Conservation (phyloP, 2,888 invertebrate genomes). For the Epirrita christyi region DNA sequence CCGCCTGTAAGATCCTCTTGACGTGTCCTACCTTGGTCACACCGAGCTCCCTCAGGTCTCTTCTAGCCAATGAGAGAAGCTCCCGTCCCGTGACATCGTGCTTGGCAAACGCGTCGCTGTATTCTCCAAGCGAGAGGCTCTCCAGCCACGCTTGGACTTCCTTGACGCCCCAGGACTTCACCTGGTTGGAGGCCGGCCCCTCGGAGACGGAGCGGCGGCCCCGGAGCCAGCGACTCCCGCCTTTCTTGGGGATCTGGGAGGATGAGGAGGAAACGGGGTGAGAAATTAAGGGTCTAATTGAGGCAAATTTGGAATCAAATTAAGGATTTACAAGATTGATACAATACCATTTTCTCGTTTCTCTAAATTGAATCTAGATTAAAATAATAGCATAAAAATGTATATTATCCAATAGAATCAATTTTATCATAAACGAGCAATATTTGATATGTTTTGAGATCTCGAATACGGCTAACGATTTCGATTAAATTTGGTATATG, state of each 20-base stretch:
- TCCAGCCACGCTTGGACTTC: constrained; percentile 97
- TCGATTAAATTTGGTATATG: no score
- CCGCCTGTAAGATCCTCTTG: constrained; percentile 96
- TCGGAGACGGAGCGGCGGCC: constrained; percentile 74
- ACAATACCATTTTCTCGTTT: no score
- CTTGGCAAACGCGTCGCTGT: constrained; percentile 94
- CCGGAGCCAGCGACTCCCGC: constrained; percentile 67
- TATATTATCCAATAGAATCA: no score
- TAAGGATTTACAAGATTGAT: no score
- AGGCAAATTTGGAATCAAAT: constrained; percentile 19
- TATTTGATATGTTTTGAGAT: no score
- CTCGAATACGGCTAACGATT: no score
- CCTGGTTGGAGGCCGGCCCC: constrained; percentile 62
- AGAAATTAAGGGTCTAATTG: constrained; percentile 42
- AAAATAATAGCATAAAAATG: no score
- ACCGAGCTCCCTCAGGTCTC: constrained; percentile 95
- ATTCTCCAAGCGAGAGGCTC: constrained; percentile 94
- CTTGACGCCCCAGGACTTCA: constrained; percentile 90
- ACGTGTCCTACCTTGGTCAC: constrained; percentile 98
- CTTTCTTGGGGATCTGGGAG: constrained; percentile 71
- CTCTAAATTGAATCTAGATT: no score
- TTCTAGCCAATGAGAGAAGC: constrained; percentile 92
- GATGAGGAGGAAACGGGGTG: constrained; percentile 42
- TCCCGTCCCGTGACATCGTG: constrained; percentile 97
- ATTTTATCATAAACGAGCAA: no score